Base-by-base conservation (phyloP, 2,888 invertebrate species). In the Papilio demoleus region DNA sequence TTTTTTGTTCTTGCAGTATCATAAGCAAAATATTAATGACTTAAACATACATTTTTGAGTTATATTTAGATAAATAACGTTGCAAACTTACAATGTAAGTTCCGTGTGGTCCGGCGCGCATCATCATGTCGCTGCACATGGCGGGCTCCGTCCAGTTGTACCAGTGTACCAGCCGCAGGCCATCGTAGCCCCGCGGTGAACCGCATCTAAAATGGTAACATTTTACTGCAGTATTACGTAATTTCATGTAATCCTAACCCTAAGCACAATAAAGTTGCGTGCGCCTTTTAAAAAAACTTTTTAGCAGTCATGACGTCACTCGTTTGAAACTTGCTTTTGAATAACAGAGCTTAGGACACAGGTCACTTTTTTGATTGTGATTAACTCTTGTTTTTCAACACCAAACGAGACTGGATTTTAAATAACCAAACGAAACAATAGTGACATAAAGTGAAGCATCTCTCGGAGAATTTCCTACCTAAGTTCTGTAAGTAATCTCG, bases 111-210 rank as follows among this genome's bases (percentile, higher is more conserved):
- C 79, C 81, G 2, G 77, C 72, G 0, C 78, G 70, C 24, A 76
- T 71, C 68, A 76, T 79, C 5, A 71, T 74, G 19, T 86, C 83
- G 1, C 75, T 77, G 75, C 94, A 94, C 79, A 94, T 88, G 11
- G 93, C 90, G 64, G 85, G 81, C 60, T 88, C 86, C 2, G 91
- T 88, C 94, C 94, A 94, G 76, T 93, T 90, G 80, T 93, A 94
- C 94, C 94, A 94, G 78, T 94, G 94, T 17, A 94, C 93, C 75
- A 94, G 81, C 0, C 94, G 90, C 14, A 88, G 81, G 5, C 93
- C 91, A 56, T 86, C 85, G 65, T 92, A 81, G 1, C 84, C 83
- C 0, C 87, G 81, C 0, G 94, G 94, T 0, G 88, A 85, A 0
- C 85, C 88, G 61, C 94, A 94, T 76, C 94, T 94, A 71, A 75